phyloP scores from a whole-genome alignment of 2,888 invertebrate species.

The Sinelater perroti region DNA sequence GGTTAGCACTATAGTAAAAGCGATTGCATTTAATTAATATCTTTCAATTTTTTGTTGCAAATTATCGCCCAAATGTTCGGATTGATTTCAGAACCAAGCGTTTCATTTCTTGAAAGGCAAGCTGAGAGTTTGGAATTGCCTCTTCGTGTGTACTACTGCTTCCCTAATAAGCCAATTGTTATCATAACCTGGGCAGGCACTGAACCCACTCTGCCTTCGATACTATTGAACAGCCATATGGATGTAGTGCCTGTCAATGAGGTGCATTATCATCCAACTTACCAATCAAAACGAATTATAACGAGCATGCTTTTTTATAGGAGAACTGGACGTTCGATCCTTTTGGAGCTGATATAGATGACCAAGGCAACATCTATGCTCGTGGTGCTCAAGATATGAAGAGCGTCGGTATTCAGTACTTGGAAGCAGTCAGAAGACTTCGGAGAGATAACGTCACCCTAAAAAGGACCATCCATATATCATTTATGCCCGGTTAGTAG shows the following conservation, averaged over 20 bases:
- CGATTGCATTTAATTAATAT: too few species aligned
- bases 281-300: too few species aligned
- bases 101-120: conserved; percentile 74
- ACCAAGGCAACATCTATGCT: conserved; percentile 85
- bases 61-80: too few species aligned
- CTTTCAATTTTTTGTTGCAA: too few species aligned
- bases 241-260: conserved; percentile 93
- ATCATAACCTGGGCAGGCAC: conserved; percentile 81
- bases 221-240: conserved; percentile 90
- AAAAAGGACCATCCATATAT: conserved; percentile 74
- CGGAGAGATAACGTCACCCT: conserved; percentile 66
- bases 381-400: conserved; percentile 86
- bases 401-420: too few species aligned
- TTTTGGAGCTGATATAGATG: conserved; percentile 85
- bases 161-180: conserved; percentile 75
- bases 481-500: conserved; percentile 72
- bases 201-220: conserved; percentile 70
- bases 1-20: too few species aligned
- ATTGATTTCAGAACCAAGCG: conserved; percentile 76
- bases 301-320: too few species aligned
- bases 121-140: conserved; percentile 73
- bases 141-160: conserved; percentile 64
- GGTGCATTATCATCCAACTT: too few species aligned
- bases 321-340: conserved; percentile 92
- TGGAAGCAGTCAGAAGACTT: conserved; percentile 72